A percentile compares a stretch with the other conserved stretches of the same genome.
Conservation (phyloP, 2,888 invertebrate species). For the Timandra comae region DNA sequence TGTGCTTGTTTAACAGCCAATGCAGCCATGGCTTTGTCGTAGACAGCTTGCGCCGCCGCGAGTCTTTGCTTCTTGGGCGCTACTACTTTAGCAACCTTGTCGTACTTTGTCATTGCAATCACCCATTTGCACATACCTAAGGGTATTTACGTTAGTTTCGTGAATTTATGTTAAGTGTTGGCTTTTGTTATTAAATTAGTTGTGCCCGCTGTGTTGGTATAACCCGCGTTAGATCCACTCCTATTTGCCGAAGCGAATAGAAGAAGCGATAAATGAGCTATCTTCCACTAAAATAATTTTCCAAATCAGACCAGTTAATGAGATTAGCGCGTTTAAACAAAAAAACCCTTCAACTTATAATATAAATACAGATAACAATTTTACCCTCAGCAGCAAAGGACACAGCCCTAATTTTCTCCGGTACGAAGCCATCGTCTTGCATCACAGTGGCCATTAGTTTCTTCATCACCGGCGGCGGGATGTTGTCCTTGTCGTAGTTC, state of each 20-base stretch:
- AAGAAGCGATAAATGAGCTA: too few relatives aligned
- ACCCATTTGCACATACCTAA: constrained; percentile 95
- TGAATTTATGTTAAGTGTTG: too few relatives aligned
- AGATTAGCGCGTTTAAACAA: too few relatives aligned
- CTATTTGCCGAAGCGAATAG: too few relatives aligned
- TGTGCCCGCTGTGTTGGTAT: too few relatives aligned
- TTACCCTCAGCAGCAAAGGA: constrained; percentile 93
- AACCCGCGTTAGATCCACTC: too few relatives aligned
- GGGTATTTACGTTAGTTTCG: too few relatives aligned
- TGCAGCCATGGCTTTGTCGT: constrained; percentile 83
- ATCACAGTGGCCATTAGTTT: constrained; percentile 88
- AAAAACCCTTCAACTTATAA: too few relatives aligned
- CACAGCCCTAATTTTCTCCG: constrained; percentile 90
- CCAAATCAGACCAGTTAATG: too few relatives aligned
- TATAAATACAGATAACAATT: too few relatives aligned
- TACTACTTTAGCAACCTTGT: constrained; percentile 92
- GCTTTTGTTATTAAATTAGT: too few relatives aligned
- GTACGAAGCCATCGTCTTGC: constrained; percentile 91
- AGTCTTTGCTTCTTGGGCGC: constrained; percentile 96
- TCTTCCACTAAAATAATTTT: too few relatives aligned
- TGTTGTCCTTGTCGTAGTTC: constrained; percentile 95
- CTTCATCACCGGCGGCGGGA: constrained; percentile 88
- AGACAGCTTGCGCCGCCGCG: constrained; percentile 89
- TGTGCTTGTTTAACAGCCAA: constrained; percentile 87
- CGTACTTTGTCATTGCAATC: constrained; percentile 95